phyloP scores from a whole-genome alignment of 2,113 vertebrate genomes.

The Podilymbus podiceps region DNA sequence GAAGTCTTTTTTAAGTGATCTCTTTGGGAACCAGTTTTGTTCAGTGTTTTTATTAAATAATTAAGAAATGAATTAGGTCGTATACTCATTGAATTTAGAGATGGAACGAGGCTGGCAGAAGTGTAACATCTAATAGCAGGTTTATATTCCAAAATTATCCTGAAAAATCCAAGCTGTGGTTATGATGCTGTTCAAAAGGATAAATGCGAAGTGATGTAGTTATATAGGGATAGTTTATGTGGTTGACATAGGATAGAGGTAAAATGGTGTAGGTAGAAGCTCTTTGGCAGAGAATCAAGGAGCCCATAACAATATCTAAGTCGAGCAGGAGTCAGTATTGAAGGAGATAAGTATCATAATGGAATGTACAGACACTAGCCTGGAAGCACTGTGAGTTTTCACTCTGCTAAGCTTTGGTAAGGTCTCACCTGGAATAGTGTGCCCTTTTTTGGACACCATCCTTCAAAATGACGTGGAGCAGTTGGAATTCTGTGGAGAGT shows the following conservation, averaged over 20 bases:
- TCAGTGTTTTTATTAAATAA: background rate
- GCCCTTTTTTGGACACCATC: background rate
- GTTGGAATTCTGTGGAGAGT: background rate
- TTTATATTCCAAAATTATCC: background rate
- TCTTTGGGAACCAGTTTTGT: background rate
- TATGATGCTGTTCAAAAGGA: background rate
- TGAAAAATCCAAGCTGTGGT: background rate
- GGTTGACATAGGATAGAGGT: background rate
- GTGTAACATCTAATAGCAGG: background rate
- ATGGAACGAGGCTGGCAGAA: background rate
- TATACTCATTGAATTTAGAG: background rate
- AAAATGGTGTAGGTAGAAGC: background rate
- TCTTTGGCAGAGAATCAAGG: background rate
- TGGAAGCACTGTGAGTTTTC: background rate
- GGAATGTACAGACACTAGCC: background rate
- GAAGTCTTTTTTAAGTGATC: background rate
- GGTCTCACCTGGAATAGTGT: background rate
- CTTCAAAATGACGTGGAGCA: background rate
- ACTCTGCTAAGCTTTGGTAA: background rate
- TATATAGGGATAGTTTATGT: background rate
- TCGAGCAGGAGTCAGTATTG: background rate
- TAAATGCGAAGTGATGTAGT: background rate
- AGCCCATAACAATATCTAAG: background rate
- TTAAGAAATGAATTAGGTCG: background rate
- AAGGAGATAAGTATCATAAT: background rate